Evolutionary conservation across 2,113 vertebrate species (phyloP), one percentile per base, ranked within the genome.

Genomic region (Uropsilus gracilis): DNA sequence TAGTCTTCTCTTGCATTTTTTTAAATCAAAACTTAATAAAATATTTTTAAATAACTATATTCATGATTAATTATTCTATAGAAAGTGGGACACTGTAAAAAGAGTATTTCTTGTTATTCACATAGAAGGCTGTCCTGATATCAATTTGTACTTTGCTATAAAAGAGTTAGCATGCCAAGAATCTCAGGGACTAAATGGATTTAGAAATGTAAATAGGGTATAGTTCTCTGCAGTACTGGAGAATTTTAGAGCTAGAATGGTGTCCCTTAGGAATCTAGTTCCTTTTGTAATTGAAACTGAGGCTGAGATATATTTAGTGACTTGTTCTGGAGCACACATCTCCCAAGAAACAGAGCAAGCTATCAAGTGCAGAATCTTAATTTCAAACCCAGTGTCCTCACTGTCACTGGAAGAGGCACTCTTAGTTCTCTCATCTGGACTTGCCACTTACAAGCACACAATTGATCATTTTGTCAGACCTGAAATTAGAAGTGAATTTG

Each of bases 11-110:
- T 97, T 94, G 91, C 97, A 92, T 96, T 98, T 97, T 97, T 98
- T 92, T 10, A 96, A 94, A 95, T 89, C 96, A 96, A 57, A 94
- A 96, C 97, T 97, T 98, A 98, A 98, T 98, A 98, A 98, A 98
- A 93, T 96, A 97, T 98, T 98, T 98, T 97, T 92, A 97, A 97
- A 97, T 66, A 93, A 95, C 93, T 46, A 85, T 37, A 66, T 6
- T 64, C n/a, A n/a, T 64, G 12, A 64, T 32, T 64, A 64, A 64
- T 64, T 24, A 95, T 94, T 48, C 82, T 37, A 66, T 71, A 77
- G 81, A 6, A 97, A 95, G 24, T 68, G 26, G 20, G 8, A 13
- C 28, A 90, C 57, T 77, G 37, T 89, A 61, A 68, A 80, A 96
- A 86, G 88, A 61, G 66, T 13, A 24, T 16, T 46, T n/a, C 63